Base-by-base conservation (phyloP, 1,140 invertebrate species). In the Chironomus striatipennis region DNA sequence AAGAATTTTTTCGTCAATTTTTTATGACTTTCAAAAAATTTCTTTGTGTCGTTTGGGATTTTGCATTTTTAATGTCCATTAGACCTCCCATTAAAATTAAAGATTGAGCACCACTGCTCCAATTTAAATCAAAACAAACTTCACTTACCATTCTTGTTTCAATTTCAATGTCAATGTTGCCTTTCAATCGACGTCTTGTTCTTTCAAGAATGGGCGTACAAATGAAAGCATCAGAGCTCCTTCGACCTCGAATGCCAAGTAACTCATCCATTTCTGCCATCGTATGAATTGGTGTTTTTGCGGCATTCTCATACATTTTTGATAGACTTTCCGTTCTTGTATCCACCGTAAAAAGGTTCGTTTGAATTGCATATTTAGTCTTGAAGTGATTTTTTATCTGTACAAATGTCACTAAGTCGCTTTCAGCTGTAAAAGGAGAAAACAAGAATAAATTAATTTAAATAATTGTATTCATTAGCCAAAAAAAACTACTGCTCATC, bases 371-470 rank as follows among this genome's bases (percentile, higher is more conserved):
- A 79, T 89, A 87, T 77, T 85, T 85, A 76, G 87, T 84, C 79
- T 86, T 85, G 85, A 88, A 95, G 84, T 94, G 91, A 75, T 88
- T 85, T 83, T 89, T 91, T 79, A 88, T 86, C 76, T 86, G 79
- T 77, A 91, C 91, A 85, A 94, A 93, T 78, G 88, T 88, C 75
- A 88, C 90, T 82, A 95, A 90, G 85, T 94, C 91, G 78, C 92
- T 91, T 86, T 93, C 92, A 83, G 93, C 93, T 94, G 87, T 67
- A 90, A 79, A 89, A 81, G 83, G 80, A 78, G 83, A 79, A 78
- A 43, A 76, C 77, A 75, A 18, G 15, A 57, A 12, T 1, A 57
- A 34, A 34, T 34, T 34, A 34, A 34, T 34, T 34, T 34, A 34
- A 34, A 34, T 34, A 34, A 34, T 34, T 34, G 24, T 34, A 34